Percentiles rank a stretch among this genome's conserved stretches.
These are phyloP conservation scores for Microtus pennsylvanicus DNA, from an alignment of 2,113 vertebrate genomes.

Conservation along the genomic window DNA sequence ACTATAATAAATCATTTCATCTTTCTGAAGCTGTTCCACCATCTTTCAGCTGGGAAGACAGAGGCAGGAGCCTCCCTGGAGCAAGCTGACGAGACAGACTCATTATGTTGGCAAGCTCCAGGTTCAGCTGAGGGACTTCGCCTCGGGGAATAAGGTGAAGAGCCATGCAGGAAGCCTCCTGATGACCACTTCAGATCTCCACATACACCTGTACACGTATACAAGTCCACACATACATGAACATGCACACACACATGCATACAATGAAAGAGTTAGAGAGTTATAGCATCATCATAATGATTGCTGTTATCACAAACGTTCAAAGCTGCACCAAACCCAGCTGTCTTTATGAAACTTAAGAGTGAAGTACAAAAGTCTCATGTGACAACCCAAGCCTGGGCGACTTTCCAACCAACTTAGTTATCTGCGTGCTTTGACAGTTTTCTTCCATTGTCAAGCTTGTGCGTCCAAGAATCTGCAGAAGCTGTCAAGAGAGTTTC, in stretches of 20 bases:
- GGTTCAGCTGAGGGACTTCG: neutral
- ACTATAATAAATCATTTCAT: conserved; percentile 58
- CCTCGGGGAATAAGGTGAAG: neutral
- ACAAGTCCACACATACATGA: neutral
- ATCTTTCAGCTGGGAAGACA: conserved; percentile 40
- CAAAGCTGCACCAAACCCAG: conserved; percentile 65
- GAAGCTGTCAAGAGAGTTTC: neutral
- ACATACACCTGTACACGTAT: neutral
- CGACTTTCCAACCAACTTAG: conserved; percentile 43
- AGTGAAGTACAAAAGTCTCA: conserved; percentile 53
- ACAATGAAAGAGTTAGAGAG: conserved; percentile 46
- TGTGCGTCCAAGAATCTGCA: conserved; percentile 8
- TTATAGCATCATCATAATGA: conserved; percentile 67
- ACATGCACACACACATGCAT: neutral
- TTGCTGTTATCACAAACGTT: conserved; percentile 63
- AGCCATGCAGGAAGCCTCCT: neutral
- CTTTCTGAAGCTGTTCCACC: conserved; percentile 50
- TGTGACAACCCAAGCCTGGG: conserved; percentile 4
- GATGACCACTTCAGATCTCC: neutral
- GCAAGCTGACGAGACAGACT: neutral
- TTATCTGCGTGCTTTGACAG: conserved; percentile 43
- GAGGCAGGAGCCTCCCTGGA: neutral
- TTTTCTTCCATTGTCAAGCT: conserved; percentile 65
- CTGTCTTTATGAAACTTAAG: conserved; percentile 71
- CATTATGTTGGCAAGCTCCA: no score